phyloP scores from a whole-genome alignment of 2,888 invertebrate genomes.

The Drosophila imparisetae region DNA sequence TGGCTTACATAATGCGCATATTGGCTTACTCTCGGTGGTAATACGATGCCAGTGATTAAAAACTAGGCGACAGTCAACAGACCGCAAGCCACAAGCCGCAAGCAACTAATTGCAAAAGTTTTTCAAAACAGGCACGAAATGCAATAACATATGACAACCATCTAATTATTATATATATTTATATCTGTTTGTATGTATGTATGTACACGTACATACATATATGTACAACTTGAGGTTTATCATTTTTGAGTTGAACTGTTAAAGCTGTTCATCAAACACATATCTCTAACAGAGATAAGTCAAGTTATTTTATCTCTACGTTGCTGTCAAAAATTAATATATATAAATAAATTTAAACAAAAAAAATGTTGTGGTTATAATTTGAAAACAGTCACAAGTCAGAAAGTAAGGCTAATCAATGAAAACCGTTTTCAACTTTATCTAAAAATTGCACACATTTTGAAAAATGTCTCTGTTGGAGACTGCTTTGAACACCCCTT shows the following conservation, averaged over 20 bases:
- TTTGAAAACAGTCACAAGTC: neutral
- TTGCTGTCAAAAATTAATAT: neutral
- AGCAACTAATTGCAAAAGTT: slow-evolving; percentile 5
- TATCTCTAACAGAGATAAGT: neutral
- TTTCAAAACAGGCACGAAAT: neutral
- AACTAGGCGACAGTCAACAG: neutral
- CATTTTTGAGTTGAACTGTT: neutral
- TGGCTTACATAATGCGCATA: neutral
- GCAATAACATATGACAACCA: neutral
- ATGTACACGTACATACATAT: neutral
- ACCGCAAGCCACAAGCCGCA: neutral
- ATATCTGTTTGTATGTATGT: neutral
- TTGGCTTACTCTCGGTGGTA: slow-evolving; percentile 1
- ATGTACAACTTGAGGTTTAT: neutral
- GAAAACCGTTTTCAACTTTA: neutral
- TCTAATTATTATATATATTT: neutral
- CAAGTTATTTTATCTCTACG: neutral
- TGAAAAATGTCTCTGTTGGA: neutral
- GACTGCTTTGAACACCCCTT: neutral
- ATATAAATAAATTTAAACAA: neutral
- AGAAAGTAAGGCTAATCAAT: neutral
- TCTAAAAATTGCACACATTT: neutral
- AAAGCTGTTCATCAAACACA: neutral
- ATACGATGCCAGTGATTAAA: slow-evolving; percentile 1
- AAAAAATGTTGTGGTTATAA: neutral